phyloP scores from a whole-genome alignment of 2,113 vertebrate genomes.

The Stercorarius parasiticus region DNA sequence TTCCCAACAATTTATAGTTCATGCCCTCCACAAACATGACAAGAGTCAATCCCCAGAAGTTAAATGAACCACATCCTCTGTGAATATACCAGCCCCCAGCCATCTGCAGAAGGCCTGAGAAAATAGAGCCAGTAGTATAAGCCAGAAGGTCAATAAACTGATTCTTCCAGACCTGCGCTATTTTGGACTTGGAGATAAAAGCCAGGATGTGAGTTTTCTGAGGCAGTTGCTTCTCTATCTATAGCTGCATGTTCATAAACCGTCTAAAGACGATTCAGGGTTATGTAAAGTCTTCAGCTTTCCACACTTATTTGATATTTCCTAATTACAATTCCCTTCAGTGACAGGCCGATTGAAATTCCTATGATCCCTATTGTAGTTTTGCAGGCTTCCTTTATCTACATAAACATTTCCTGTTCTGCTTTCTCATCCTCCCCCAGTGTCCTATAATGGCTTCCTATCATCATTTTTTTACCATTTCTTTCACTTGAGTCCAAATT shows the following conservation, averaged over 20 bases:
- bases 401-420: slow-evolving; percentile 72
- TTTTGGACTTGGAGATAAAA: slow-evolving; percentile 11
- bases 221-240: not conserved
- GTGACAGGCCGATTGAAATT: slow-evolving; percentile 18
- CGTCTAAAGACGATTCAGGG: not conserved
- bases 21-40: not conserved
- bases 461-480: slow-evolving; percentile 11
- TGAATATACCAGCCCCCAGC: slow-evolving; percentile 6
- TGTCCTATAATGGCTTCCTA: slow-evolving; percentile 34
- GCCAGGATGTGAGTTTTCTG: not conserved
- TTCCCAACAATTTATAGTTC: not conserved
- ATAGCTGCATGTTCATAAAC: not conserved
- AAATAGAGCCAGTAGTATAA: slow-evolving; percentile 1
- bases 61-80: slow-evolving; percentile 36
- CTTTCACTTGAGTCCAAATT: slow-evolving; percentile 19
- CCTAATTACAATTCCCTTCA: not conserved
- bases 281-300: not conserved
- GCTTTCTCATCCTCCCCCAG: slow-evolving; percentile 50
- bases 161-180: not conserved
- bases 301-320: slow-evolving; percentile 17
- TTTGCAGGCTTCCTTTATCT: slow-evolving; percentile 70
- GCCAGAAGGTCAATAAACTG: slow-evolving; percentile 29
- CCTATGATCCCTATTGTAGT: slow-evolving; percentile 21
- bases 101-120: slow-evolving; percentile 60
- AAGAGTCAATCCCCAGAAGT: slow-evolving; percentile 16